Evolutionary conservation across 2,888 invertebrate species (phyloP).

Genomic region (Dicycla oo): DNA sequence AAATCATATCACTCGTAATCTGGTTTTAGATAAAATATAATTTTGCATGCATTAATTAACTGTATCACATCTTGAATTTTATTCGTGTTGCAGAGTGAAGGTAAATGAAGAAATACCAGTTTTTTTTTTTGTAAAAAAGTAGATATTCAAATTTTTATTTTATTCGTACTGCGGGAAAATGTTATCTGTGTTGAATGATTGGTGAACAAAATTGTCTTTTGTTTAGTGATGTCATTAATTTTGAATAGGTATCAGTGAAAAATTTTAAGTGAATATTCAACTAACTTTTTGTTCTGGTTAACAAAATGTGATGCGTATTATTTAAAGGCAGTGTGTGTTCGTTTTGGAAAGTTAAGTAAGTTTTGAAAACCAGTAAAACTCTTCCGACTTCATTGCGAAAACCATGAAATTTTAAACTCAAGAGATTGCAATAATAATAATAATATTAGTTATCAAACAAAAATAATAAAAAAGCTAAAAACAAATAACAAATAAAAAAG

Average conservation of each 20-base stretch:
- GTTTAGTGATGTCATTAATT: not conserved
- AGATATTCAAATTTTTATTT: not conserved
- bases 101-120: not conserved
- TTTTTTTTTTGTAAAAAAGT: no score
- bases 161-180: not conserved
- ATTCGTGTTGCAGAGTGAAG: not conserved
- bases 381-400: not conserved
- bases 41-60: slow-evolving; percentile 1
- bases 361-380: not conserved
- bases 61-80: not conserved
- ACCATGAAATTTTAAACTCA: no score
- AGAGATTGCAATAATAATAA: no score
- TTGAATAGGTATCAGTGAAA: not conserved
- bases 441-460: no score
- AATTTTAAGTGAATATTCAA: not conserved
- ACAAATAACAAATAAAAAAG: no score
- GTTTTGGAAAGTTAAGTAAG: not conserved
- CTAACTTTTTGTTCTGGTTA: not conserved
- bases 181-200: not conserved
- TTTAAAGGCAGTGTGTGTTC: not conserved
- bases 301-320: not conserved
- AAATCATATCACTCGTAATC: slow-evolving; percentile 7
- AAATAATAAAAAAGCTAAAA: no score
- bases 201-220: not conserved
- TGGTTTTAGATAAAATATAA: slow-evolving; percentile 3